These are phyloP conservation scores for Sesia apiformis DNA, from an alignment of 2,888 invertebrate species.

Conservation along the genomic window DNA sequence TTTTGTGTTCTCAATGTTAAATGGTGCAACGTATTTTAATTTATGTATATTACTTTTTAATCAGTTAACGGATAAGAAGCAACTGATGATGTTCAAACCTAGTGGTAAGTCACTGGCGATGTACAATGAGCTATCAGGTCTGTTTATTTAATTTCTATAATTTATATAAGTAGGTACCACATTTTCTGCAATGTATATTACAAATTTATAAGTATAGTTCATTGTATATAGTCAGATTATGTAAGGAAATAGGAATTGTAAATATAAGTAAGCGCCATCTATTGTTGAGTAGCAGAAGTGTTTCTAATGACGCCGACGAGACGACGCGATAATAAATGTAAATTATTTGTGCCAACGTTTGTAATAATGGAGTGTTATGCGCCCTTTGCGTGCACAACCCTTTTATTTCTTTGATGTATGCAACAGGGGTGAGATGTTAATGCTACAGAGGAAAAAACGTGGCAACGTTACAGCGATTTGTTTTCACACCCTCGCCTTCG, in stretches of 20 bases:
- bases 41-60: constrained; percentile 3
- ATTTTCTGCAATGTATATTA: constrained; percentile 8
- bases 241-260: constrained; percentile 32
- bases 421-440: constrained; percentile 66
- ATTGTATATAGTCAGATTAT: constrained; percentile 40
- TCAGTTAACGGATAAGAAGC: constrained; percentile 29
- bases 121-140: constrained; percentile 32
- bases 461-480: constrained; percentile 63
- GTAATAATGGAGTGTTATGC: constrained; percentile 64
- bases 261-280: constrained; percentile 64
- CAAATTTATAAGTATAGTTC: constrained; percentile 23
- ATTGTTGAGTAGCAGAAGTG: constrained; percentile 49
- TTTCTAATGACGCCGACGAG: constrained; percentile 17
- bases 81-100: constrained; percentile 73
- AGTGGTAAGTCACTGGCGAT: constrained; percentile 37
- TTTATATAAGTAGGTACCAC: constrained; percentile 2
- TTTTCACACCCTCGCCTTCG: constrained; percentile 42
- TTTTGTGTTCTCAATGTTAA: constrained; percentile 6
- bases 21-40: constrained; percentile 4
- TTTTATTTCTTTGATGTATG: constrained; percentile 69
- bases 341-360: constrained; percentile 70
- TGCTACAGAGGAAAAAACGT: constrained; percentile 50
- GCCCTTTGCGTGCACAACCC: constrained; percentile 62
- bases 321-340: constrained; percentile 39
- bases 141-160: constrained; percentile 17